Evolutionary conservation across 2,888 invertebrate genomes (phyloP), one percentile per base, ranked within the genome.

Genomic region (Clunio marinus): DNA sequence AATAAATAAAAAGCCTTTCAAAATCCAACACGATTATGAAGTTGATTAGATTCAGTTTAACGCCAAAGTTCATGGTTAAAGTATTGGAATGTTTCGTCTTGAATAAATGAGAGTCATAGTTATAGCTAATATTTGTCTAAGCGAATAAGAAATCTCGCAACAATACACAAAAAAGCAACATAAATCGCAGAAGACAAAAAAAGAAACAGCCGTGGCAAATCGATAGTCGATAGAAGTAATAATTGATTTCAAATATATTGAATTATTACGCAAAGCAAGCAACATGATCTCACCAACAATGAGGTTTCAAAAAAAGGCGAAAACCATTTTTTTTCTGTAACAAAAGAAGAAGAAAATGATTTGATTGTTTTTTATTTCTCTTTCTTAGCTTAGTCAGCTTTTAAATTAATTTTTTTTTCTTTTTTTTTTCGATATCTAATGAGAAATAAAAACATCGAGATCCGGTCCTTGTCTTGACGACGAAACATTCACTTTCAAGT

Each of bases 361-460:
- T 59, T 59, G 35, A 59, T 59, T 59, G 59, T 59, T 59, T 59
- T 17, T 22, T n/a, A 3, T 41, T 57, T 13, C 17, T 20, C 13
- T 51, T n/a, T 22, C 20, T 22, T 8, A 51, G 51, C n/a, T n/a
- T n/a, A n/a, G n/a, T n/a, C n/a, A n/a, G 35, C 13, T 32, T 32
- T 45, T 17, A 15, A 45, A 13, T 27, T n/a, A 25, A 32, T 59
- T 59, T 35, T 45, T 15, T 45, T n/a, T 10, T 45, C 45, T 45
- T 15, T 10, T 45, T 45, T 45, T 45, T n/a, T 8, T 10, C 10
- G 35, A 17, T 32, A 5, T 35, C 28, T 59, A 59, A 59, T 35
- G 35, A 59, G 35, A 20, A 59, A 59, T 20, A 59, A 35, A 28
- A 32, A 22, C 27, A n/a, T 27, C 35, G 35, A 32, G 35, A 59